These are phyloP conservation scores for Drosophila nigromelanica DNA, from an alignment of 1,140 invertebrate species.

Conservation along the genomic window DNA sequence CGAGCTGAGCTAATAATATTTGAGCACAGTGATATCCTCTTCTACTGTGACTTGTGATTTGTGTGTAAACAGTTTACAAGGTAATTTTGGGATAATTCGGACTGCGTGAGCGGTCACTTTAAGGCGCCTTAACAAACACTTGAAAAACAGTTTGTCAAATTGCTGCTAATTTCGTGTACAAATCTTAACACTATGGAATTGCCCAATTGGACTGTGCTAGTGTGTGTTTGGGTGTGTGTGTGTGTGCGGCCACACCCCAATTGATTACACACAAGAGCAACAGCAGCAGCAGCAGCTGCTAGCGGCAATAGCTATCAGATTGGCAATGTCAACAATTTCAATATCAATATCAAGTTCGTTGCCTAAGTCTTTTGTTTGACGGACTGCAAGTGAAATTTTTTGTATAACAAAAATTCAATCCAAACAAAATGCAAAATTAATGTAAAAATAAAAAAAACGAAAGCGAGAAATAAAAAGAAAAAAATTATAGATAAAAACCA, in stretches of 20 bases:
- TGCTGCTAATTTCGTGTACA: slow-evolving; percentile 40
- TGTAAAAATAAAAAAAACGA: slow-evolving; percentile 24
- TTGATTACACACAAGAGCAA: slow-evolving; percentile 24
- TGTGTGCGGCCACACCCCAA: slow-evolving; percentile 35
- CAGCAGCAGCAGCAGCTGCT: not conserved
- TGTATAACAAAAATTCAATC: slow-evolving; percentile 23
- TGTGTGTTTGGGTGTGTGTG: slow-evolving; percentile 8
- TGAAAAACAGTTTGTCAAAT: slow-evolving; percentile 31
- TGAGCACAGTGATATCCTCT: not conserved
- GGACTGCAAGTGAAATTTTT: slow-evolving; percentile 46
- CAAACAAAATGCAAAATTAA: slow-evolving; percentile 24
- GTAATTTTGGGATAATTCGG: not conserved
- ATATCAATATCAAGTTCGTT: slow-evolving; percentile 82
- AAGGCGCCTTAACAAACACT: slow-evolving; percentile 21
- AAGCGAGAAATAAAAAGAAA: slow-evolving; percentile 24
- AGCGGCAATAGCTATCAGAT: slow-evolving; percentile 15
- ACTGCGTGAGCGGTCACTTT: slow-evolving; percentile 16
- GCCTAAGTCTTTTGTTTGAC: slow-evolving; percentile 76
- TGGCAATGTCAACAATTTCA: slow-evolving; percentile 68
- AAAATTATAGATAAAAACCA: not conserved
- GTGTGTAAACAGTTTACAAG: slow-evolving; percentile 3
- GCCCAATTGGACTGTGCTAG: slow-evolving; percentile 14
- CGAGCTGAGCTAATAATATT: too few species aligned
- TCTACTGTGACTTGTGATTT: slow-evolving; percentile 5
- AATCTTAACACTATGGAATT: slow-evolving; percentile 26